phyloP scores from a whole-genome alignment of 1,140 invertebrate species.

The Cotesia chilonis region DNA sequence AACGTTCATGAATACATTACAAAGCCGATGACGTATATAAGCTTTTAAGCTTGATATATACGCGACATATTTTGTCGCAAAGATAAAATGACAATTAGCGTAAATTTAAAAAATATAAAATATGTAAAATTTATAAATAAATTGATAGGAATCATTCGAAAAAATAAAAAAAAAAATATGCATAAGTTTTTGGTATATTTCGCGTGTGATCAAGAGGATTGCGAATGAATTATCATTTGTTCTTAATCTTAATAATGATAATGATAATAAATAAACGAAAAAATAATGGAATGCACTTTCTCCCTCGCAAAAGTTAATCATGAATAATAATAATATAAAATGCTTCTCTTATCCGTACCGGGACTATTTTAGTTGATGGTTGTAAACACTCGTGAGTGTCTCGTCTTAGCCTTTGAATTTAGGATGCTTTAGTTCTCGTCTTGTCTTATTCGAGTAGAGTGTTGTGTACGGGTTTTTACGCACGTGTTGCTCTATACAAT shows the following conservation, averaged over 20 bases:
- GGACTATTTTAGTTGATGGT: constrained; percentile 18
- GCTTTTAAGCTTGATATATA: constrained; percentile 21
- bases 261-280: not conserved
- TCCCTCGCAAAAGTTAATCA: not conserved
- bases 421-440: not conserved
- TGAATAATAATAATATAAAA: constrained; percentile 3
- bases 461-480: not conserved
- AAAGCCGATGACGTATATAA: constrained; percentile 3
- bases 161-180: not conserved
- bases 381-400: constrained; percentile 24
- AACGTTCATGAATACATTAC: no score
- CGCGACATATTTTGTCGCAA: not conserved
- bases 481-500: not conserved
- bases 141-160: not conserved
- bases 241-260: not conserved
- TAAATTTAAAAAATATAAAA: constrained; percentile 4
- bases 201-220: no score
- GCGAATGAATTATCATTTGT: no score
- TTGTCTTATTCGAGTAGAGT: no score
- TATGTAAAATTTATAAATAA: no score
- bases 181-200: not conserved
- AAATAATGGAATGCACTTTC: constrained; percentile 14
- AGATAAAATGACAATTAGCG: constrained; percentile 9
- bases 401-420: constrained; percentile 9
- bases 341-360: constrained; percentile 2